Evolutionary conservation across 2,888 invertebrate genomes (phyloP), one percentile per base, ranked within the genome.

Genomic region (Diabrotica balteata): DNA sequence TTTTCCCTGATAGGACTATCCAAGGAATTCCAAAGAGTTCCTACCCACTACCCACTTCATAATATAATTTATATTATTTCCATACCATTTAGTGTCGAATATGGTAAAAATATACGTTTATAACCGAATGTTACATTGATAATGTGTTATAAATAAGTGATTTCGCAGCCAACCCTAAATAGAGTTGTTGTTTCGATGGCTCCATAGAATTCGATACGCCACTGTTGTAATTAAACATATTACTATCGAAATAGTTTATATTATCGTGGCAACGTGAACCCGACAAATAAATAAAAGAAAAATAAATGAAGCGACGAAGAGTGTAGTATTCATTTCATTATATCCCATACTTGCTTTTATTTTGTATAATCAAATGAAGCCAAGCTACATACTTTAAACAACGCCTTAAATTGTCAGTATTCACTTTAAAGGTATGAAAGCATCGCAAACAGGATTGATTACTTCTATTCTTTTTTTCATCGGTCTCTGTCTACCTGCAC

Each of bases 391-490:
- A 55, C 66, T 62, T 66, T 66, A 49, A 63, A 46, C 66, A 66
- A 62, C 66, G 67, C 63, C 67, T 67, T 67, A 59, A 67, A 67
- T 67, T 63, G 59, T 63, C 63, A 63, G 67, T 62, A 63, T 67
- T 63, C 67, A 63, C 65, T 65, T 68, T 65, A 65, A 64, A 68
- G 64, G 64, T 68, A 63, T 64, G 60, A 64, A 68, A 55, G 63
- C 67, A 53, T 68, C 50, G 63, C 63, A 68, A 68, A 68, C 67
- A 68, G 67, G 67, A 68, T 63, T 68, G 63, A 68, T 64, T 64
- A 68, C 60, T 64, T 60, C 55, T 64, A 53, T 64, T 68, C 52
- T 49, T 46, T 53, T 63, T 55, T 63, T 49, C 50, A 17, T 63
- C 46, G 22, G 63, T 55, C 54, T 54, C 55, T 45, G 8, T 57